Evolutionary conservation across 2,797 vertebrate genomes (phyloP).

Genomic region (Crenichthys baileyi): DNA sequence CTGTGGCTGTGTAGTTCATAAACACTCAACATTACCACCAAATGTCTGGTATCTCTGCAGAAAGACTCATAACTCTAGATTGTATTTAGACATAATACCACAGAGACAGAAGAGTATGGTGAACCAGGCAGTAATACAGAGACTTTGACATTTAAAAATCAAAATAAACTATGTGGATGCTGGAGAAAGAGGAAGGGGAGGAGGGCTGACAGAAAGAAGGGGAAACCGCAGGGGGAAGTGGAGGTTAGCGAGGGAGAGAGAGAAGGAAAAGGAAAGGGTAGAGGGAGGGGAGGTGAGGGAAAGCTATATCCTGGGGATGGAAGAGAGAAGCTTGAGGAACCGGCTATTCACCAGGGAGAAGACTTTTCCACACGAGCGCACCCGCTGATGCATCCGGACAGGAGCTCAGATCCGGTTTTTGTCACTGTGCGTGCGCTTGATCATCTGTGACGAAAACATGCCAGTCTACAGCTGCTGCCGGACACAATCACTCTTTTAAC

Average conservation of each 20-base stretch:
- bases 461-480: constrained; percentile 74
- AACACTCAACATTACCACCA: constrained; percentile 35
- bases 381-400: constrained; percentile 77
- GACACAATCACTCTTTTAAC: constrained; percentile 52
- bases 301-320: constrained; percentile 59
- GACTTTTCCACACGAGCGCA: constrained; percentile 72
- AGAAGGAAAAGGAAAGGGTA: constrained; percentile 46
- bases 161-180: constrained; percentile 54
- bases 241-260: constrained; percentile 42
- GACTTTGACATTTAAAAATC: constrained; percentile 65
- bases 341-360: constrained; percentile 69
- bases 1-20: constrained; percentile 25
- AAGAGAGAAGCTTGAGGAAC: constrained; percentile 41
- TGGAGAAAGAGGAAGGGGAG: constrained; percentile 22
- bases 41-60: constrained; percentile 33
- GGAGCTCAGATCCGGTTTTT: constrained; percentile 81
- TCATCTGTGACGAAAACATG: constrained; percentile 76
- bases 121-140: constrained; percentile 54
- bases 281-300: constrained; percentile 31
- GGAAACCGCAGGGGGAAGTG: constrained; percentile 38
- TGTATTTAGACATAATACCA: constrained; percentile 27
- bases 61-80: constrained; percentile 39
- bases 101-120: constrained; percentile 40
- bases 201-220: constrained; percentile 18
- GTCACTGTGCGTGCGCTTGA: constrained; percentile 69